These are phyloP conservation scores for Aptenodytes patagonicus DNA, from an alignment of 2,113 vertebrate genomes.

Conservation along the genomic window DNA sequence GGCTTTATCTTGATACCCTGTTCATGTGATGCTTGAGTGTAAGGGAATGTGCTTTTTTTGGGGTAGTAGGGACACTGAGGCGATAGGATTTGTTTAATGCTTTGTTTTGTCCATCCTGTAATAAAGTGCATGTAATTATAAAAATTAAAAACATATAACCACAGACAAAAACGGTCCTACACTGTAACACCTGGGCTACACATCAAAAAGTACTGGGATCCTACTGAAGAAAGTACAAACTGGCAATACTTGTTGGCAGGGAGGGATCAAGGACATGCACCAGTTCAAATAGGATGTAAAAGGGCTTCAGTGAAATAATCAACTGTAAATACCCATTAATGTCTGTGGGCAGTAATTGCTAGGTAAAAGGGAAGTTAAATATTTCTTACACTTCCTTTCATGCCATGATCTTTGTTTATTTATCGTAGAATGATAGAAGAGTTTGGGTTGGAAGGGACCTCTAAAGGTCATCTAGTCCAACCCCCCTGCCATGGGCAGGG, in stretches of 20 bases:
- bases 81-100: not conserved
- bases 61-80: not conserved
- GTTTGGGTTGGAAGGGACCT: not conserved
- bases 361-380: not conserved
- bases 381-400: not conserved
- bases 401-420: not conserved
- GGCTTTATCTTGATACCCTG: not conserved
- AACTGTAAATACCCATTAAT: not conserved
- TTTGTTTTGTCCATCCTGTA: not conserved
- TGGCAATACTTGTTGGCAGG: not conserved
- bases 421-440: not conserved
- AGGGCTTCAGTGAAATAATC: not conserved
- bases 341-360: not conserved
- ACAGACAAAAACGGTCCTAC: not conserved
- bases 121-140: not conserved
- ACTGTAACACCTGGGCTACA: not conserved
- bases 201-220: not conserved
- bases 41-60: not conserved
- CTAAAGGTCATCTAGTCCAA: not conserved
- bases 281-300: not conserved
- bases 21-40: not conserved
- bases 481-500: not conserved
- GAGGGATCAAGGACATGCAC: not conserved
- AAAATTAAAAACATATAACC: not conserved
- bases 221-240: not conserved